phyloP scores from a whole-genome alignment of 1,140 invertebrate species.

The Temnothorax nylanderi region DNA sequence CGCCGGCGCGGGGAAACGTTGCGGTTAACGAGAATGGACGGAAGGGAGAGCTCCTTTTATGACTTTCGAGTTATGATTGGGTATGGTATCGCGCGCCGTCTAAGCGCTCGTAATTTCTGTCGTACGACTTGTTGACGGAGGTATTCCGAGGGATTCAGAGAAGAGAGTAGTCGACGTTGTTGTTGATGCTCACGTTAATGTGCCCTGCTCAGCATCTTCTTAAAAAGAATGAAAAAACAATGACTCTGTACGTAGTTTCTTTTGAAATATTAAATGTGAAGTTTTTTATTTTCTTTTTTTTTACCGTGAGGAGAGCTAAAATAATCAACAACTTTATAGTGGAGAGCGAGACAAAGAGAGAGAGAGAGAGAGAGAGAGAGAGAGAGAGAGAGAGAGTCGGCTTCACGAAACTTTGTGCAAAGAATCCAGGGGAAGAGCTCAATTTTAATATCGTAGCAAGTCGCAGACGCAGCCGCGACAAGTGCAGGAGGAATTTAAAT shows the following conservation, averaged over 20 bases:
- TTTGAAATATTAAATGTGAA: background rate
- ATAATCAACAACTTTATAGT: background rate
- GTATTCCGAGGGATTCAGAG: slow-evolving; percentile 3
- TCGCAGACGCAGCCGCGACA: background rate
- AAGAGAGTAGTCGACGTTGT: background rate
- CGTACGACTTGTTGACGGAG: slow-evolving; percentile 42
- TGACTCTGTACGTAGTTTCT: background rate
- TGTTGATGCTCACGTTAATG: background rate
- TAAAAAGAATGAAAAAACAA: background rate
- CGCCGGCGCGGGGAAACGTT: slow-evolving; percentile 1
- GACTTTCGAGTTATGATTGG: slow-evolving; percentile 57
- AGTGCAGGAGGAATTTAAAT: slow-evolving; percentile 49
- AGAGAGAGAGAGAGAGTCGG: too few relatives aligned
- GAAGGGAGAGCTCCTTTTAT: slow-evolving; percentile 37
- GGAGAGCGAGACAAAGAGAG: background rate
- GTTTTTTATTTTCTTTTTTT: background rate
- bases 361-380: background rate
- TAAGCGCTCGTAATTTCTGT: slow-evolving; percentile 46
- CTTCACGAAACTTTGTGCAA: background rate
- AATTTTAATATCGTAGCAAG: slow-evolving; percentile 22
- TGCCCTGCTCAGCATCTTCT: background rate
- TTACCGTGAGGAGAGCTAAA: background rate
- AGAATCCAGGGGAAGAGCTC: background rate
- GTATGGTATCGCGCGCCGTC: slow-evolving; percentile 33
- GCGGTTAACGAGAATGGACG: slow-evolving; percentile 51